These are phyloP conservation scores for Lasioglossum marginatum DNA, from an alignment of 2,888 invertebrate genomes.

Conservation along the genomic window DNA sequence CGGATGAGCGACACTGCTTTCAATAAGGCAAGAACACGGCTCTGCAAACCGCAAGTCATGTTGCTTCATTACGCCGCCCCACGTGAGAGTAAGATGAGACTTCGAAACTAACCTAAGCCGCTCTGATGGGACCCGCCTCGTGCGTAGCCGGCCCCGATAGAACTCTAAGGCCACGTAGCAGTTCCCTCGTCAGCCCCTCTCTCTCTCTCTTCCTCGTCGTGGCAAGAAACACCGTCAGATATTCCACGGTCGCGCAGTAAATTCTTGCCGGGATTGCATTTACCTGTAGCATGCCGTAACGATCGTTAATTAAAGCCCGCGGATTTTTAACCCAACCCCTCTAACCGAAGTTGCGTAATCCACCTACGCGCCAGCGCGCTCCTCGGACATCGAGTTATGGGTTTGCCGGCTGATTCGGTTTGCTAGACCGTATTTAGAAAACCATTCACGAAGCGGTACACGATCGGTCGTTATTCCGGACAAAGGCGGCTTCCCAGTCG, in stretches of 20 bases:
- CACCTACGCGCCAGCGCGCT: constrained; percentile 45
- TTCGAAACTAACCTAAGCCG: constrained; percentile 75
- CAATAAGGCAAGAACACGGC: constrained; percentile 83
- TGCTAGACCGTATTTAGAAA: constrained; percentile 37
- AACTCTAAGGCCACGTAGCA: constrained; percentile 55
- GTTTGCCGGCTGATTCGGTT: constrained; percentile 36
- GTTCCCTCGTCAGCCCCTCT: constrained; percentile 21
- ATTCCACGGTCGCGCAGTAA: constrained; percentile 63
- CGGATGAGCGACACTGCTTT: constrained; percentile 83
- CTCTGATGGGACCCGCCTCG: constrained; percentile 72
- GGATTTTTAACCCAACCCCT: constrained; percentile 25
- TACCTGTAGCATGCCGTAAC: constrained; percentile 54
- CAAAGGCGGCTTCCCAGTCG: not conserved
- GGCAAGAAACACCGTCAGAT: constrained; percentile 47
- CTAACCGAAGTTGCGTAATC: constrained; percentile 56
- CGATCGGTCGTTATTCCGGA: constrained; percentile 12
- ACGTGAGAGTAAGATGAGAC: constrained; percentile 82
- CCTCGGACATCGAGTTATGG: constrained; percentile 39
- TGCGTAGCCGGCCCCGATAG: constrained; percentile 65
- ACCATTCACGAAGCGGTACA: constrained; percentile 9
- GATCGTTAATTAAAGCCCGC: constrained; percentile 68
- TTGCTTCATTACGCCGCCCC: constrained; percentile 83
- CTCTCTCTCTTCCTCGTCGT: constrained; percentile 26
- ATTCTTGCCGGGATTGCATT: constrained; percentile 68
- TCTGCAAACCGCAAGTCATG: constrained; percentile 83